Conservation (phyloP, 2,113 vertebrate species). For the Indri indri region DNA sequence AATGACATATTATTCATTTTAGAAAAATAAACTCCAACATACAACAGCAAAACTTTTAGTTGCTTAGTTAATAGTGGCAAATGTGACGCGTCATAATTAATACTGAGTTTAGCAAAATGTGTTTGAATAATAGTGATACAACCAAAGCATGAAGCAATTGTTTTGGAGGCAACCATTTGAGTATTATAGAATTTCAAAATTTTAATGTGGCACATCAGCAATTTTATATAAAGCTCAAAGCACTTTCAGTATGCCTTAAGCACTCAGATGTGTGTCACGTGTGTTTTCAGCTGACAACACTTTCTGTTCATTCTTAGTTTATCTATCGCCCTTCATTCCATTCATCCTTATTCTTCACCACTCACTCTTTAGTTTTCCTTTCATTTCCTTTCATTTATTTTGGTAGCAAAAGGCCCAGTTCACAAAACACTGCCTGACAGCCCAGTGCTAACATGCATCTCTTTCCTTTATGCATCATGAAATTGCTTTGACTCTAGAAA, state of each 20-base stretch:
- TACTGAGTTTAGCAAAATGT: neutral
- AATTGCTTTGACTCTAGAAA: neutral
- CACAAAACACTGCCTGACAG: neutral
- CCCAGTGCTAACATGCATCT: neutral
- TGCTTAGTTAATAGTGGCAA: neutral
- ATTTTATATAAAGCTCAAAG: neutral
- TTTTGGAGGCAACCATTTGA: neutral
- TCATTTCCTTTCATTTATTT: slow-evolving; percentile 14
- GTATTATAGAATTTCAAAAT: neutral
- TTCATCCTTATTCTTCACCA: neutral
- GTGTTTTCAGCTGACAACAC: neutral
- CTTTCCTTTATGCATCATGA: neutral
- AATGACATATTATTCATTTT: neutral
- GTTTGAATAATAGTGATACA: neutral
- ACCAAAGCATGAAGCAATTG: neutral
- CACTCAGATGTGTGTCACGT: neutral
- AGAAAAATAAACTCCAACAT: neutral
- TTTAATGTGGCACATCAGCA: neutral
- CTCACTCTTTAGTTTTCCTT: neutral
- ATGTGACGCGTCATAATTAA: neutral
- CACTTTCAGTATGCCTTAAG: neutral
- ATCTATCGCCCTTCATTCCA: neutral
- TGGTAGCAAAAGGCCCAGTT: neutral
- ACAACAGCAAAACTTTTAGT: neutral
- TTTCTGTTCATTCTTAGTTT: neutral